These are phyloP conservation scores for Lycocerus yunnanus DNA, from an alignment of 2,888 invertebrate genomes.

Conservation along the genomic window DNA sequence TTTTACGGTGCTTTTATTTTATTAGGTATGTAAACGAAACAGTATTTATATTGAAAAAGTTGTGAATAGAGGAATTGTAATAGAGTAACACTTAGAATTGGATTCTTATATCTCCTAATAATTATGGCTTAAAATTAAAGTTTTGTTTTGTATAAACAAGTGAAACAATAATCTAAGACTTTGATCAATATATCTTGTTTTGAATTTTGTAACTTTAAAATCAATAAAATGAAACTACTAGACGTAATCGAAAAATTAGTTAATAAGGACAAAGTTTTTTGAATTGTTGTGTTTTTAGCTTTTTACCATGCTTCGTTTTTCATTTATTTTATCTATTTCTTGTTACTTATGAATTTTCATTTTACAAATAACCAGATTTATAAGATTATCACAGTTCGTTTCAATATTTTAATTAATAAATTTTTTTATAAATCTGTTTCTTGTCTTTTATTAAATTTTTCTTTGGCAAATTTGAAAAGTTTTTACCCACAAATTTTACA, in stretches of 20 bases:
- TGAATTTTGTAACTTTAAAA: not conserved
- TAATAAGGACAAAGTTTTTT: not conserved
- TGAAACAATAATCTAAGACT: not conserved
- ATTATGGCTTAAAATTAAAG: not conserved
- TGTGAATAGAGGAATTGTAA: not conserved
- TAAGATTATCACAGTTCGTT: not conserved
- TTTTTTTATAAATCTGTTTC: not conserved
- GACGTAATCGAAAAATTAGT: not conserved
- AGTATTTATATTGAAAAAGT: not conserved
- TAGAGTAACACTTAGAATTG: not conserved
- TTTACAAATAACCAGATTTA: not conserved
- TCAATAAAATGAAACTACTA: not conserved
- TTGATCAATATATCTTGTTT: not conserved
- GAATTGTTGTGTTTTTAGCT: not conserved
- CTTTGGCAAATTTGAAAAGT: not conserved
- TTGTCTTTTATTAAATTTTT: not conserved
- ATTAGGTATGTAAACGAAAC: not conserved
- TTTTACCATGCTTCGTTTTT: not conserved
- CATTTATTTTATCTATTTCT: not conserved
- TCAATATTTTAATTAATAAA: not conserved
- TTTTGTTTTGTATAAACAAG: not conserved
- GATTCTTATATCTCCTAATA: not conserved
- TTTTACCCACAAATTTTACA: not conserved
- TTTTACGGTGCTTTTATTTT: not conserved
- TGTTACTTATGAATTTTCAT: not conserved